These are phyloP conservation scores for Meandrusa payeni DNA, from an alignment of 2,888 invertebrate species.

Conservation along the genomic window DNA sequence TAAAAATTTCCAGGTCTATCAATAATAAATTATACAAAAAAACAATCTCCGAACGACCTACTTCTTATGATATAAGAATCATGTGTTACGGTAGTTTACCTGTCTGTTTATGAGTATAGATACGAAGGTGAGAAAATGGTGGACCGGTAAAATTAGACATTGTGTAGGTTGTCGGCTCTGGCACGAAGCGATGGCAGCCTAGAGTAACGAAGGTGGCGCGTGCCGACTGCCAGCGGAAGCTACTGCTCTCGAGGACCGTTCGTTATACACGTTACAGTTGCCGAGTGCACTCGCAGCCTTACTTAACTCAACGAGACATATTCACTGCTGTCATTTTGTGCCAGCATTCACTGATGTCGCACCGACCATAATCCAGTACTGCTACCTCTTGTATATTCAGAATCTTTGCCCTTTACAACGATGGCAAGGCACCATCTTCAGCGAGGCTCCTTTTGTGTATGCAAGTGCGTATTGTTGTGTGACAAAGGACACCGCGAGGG, in stretches of 20 bases:
- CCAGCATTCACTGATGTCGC: conserved; percentile 29
- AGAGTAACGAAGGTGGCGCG: conserved; percentile 52
- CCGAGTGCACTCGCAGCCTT: conserved; percentile 65
- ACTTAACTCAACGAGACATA: conserved; percentile 64
- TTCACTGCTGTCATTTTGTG: conserved; percentile 61
- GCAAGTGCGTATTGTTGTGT: conserved; percentile 66
- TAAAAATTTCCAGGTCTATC: no score
- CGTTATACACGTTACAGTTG: conserved; percentile 70
- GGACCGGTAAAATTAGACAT: conserved; percentile 4
- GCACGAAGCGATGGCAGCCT: not conserved
- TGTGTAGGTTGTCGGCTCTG: not conserved
- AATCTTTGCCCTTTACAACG: conserved; percentile 45
- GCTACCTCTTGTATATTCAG: conserved; percentile 30
- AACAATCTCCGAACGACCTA: no score
- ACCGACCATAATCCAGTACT: conserved; percentile 43
- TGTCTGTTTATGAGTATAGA: no score
- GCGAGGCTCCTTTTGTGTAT: conserved; percentile 59
- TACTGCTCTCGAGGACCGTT: conserved; percentile 62
- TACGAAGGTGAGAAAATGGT: no score
- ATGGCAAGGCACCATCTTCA: conserved; percentile 47
- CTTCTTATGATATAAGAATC: no score
- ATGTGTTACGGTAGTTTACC: no score
- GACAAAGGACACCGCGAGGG: conserved; percentile 63
- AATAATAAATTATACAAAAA: no score
- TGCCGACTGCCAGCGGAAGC: conserved; percentile 47